Conservation (phyloP, 2,888 invertebrate species). For the Caenorhabditis sp. region DNA sequence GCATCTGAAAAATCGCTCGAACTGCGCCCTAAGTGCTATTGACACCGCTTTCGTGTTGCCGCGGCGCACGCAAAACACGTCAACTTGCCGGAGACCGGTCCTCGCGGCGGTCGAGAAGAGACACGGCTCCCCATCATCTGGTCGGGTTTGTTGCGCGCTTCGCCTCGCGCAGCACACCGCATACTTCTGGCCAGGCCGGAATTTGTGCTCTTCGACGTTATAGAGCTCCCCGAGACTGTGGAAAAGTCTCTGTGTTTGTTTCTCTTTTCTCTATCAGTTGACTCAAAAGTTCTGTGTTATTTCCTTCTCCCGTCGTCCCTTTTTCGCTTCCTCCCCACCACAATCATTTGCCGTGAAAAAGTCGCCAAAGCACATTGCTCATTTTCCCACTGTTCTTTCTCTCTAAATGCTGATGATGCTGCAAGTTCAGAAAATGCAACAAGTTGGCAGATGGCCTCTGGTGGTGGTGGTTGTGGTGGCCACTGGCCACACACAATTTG, state of each 20-base stretch:
- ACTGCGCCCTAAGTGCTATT: slow-evolving; percentile 8
- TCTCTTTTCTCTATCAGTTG: slow-evolving; percentile 59
- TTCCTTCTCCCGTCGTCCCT: slow-evolving; percentile 24
- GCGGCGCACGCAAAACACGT: slow-evolving; percentile 49
- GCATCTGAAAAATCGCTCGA: background rate
- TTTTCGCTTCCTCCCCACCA: slow-evolving; percentile 21
- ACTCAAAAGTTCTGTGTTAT: slow-evolving; percentile 51
- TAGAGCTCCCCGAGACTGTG: slow-evolving; percentile 29
- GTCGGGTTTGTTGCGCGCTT: slow-evolving; percentile 29
- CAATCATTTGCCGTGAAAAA: slow-evolving; percentile 48
- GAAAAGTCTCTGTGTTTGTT: slow-evolving; percentile 51
- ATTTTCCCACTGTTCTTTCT: slow-evolving; percentile 39
- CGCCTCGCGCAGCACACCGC: slow-evolving; percentile 43
- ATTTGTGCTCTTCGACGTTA: slow-evolving; percentile 38
- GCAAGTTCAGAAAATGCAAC: slow-evolving; percentile 17
- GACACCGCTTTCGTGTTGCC: slow-evolving; percentile 33
- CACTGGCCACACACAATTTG: slow-evolving; percentile 44
- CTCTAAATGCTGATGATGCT: slow-evolving; percentile 12
- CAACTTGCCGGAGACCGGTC: slow-evolving; percentile 54
- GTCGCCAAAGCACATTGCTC: slow-evolving; percentile 28
- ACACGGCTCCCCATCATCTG: slow-evolving; percentile 58
- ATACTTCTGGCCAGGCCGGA: slow-evolving; percentile 41
- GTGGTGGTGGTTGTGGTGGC: background rate
- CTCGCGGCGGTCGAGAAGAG: slow-evolving; percentile 40
- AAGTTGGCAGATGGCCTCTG: slow-evolving; percentile 22